phyloP scores from a whole-genome alignment of 2,888 invertebrate species.

The Orgyia antiqua region DNA sequence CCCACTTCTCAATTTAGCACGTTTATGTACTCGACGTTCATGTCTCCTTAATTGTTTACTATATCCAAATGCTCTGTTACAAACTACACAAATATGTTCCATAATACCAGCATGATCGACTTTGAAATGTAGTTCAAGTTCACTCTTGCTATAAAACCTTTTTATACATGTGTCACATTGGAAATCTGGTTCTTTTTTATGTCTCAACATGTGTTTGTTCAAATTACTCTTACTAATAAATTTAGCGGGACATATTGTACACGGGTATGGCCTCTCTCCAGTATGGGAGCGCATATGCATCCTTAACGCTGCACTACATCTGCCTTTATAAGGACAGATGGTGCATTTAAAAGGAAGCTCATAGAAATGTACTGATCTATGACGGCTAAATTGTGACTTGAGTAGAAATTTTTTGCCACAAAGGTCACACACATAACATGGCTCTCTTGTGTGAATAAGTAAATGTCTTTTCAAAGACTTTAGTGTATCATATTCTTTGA shows the following conservation, averaged over 20 bases:
- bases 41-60: conserved; percentile 69
- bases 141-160: conserved; percentile 53
- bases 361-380: conserved; percentile 57
- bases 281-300: conserved; percentile 67
- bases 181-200: conserved; percentile 47
- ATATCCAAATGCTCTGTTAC: conserved; percentile 64
- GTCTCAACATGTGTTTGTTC: conserved; percentile 54
- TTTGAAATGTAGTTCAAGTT: conserved; percentile 56
- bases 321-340: conserved; percentile 59
- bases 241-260: conserved; percentile 50
- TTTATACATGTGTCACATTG: conserved; percentile 56
- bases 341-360: conserved; percentile 56
- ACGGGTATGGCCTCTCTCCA: conserved; percentile 64
- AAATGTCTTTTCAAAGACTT: too few relatives aligned
- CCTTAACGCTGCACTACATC: conserved; percentile 57
- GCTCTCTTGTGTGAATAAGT: conserved; percentile 37
- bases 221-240: conserved; percentile 65
- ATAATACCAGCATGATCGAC: conserved; percentile 60
- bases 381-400: conserved; percentile 48
- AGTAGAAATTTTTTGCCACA: conserved; percentile 58
- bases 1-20: conserved; percentile 54
- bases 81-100: conserved; percentile 57
- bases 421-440: conserved; percentile 55
- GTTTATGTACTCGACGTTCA: conserved; percentile 60
- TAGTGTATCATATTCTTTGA: conserved; percentile 43